Base-by-base conservation (phyloP, 2,888 invertebrate genomes). In the Branchellion lobata region DNA sequence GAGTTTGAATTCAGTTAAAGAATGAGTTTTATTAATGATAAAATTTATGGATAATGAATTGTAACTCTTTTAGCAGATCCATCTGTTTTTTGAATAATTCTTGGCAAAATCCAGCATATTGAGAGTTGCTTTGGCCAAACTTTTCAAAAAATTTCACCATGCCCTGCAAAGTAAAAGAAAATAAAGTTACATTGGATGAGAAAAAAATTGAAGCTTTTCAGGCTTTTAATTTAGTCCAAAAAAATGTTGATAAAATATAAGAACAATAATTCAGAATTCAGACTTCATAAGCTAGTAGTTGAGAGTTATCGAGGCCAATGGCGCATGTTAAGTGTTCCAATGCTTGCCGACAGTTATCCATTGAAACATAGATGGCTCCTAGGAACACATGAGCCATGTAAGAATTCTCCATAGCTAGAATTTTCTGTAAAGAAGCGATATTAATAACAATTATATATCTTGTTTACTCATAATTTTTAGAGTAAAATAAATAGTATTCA, bases 321-420 rank as follows among this genome's bases (percentile, higher is more conserved):
- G 61, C 61, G 21, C 24, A 24, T 57, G 5, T 18, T 24, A 57
- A 24, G 21, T 57, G 61, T 57, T 57, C 21, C 61, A 57, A 57
- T 8, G n/a, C 61, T 14, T 5, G 21, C 3, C 5, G 61, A 57
- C 8, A 57, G 21, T 57, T 24, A 18, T n/a, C 61, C 5, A n/a
- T 18, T 5, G 3, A 3, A 24, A 57, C 61, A n/a, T 18, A 57
- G 24, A 5, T 57, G 5, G 61, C 61, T 24, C 61, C 61, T n/a
- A 57, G 21, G 61, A 57, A 57, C 5, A 57, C 61, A 57, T 57
- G 61, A 18, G 61, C 61, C 5, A 57, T 57, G 24, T 57, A 57
- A 5, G 61, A 57, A 3, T 57, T n/a, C 24, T 57, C 61, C 5
- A 57, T 57, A n/a, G n/a, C n/a, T n/a, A n/a, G n/a, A n/a, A n/a